Evolutionary conservation across 2,888 invertebrate genomes (phyloP).

Genomic region (Microctonus aethiopoides): DNA sequence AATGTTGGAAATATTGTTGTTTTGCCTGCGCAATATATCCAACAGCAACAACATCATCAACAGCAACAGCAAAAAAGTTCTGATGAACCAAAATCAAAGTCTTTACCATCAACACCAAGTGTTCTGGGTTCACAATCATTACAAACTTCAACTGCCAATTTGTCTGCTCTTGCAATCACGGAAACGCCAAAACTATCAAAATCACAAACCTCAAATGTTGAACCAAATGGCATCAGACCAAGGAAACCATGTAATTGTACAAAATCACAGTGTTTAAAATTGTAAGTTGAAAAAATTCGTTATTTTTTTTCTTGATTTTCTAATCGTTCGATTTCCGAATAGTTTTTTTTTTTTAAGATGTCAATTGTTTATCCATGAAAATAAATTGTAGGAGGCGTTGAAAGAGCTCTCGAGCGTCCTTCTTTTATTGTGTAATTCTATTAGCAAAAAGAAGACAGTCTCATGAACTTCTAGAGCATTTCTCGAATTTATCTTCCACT

Average conservation of each 20-base stretch:
- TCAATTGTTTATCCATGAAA: conserved; percentile 18
- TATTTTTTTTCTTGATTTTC: neutral
- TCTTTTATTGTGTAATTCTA: conserved; percentile 38
- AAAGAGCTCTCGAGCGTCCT: conserved; percentile 8
- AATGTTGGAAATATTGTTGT: conserved; percentile 71
- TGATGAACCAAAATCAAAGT: conserved; percentile 58
- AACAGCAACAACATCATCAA: conserved; percentile 56
- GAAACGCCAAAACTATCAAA: conserved; percentile 40
- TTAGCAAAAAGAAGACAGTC: conserved; percentile 39
- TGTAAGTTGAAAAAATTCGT: conserved; percentile 72
- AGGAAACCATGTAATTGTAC: conserved; percentile 99
- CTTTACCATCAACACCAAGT: conserved; percentile 55
- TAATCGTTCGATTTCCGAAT: conserved; percentile 5
- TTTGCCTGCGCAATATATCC: conserved; percentile 72
- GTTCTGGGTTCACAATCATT: conserved; percentile 52
- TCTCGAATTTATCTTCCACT: neutral
- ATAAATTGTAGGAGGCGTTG: conserved; percentile 27
- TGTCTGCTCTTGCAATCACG: conserved; percentile 50
- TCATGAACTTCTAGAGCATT: conserved; percentile 29
- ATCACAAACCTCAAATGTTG: conserved; percentile 47
- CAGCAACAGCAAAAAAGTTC: conserved; percentile 36
- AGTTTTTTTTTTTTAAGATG: conserved; percentile 8
- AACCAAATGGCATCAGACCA: conserved; percentile 73
- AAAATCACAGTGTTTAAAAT: conserved; percentile 96
- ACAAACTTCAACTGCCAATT: conserved; percentile 53